Conservation (phyloP, 2,797 vertebrate genomes). For the Falco cherrug region DNA sequence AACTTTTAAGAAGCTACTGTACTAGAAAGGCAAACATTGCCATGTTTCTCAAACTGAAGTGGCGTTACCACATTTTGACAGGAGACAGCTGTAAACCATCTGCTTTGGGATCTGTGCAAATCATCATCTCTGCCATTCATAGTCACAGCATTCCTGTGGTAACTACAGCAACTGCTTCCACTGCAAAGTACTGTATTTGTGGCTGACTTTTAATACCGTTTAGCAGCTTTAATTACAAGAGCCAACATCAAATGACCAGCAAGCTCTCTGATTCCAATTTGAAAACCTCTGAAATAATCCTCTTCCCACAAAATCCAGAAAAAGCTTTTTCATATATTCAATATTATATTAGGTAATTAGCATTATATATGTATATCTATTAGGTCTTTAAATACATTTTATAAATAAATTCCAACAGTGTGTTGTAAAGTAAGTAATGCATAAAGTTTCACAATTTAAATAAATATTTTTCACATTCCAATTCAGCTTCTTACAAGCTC, state of each 20-base stretch:
- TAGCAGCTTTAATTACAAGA: slow-evolving; percentile 42
- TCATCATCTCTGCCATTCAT: background rate
- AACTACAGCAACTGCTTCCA: slow-evolving; percentile 18
- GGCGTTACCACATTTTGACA: slow-evolving; percentile 16
- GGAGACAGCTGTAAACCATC: background rate
- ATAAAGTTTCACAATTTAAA: slow-evolving; percentile 77
- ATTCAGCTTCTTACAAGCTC: slow-evolving; percentile 73
- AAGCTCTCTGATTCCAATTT: slow-evolving; percentile 11
- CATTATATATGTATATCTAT: slow-evolving; percentile 45
- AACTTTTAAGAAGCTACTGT: slow-evolving; percentile 50
- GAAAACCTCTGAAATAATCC: slow-evolving; percentile 18
- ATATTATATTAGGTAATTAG: slow-evolving; percentile 52
- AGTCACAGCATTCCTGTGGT: background rate
- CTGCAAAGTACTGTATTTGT: background rate
- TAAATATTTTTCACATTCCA: slow-evolving; percentile 80
- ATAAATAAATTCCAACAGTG: slow-evolving; percentile 72
- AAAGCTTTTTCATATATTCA: slow-evolving; percentile 55
- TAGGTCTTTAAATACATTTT: slow-evolving; percentile 65
- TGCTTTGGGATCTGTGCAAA: background rate
- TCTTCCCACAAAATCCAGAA: slow-evolving; percentile 48
- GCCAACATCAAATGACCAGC: background rate
- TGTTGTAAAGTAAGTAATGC: slow-evolving; percentile 69
- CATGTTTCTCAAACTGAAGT: slow-evolving; percentile 37
- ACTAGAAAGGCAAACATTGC: slow-evolving; percentile 42
- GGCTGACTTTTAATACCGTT: slow-evolving; percentile 29